Evolutionary conservation across 2,113 vertebrate species (phyloP).

Genomic region (Protobothrops mucrosquamatus): DNA sequence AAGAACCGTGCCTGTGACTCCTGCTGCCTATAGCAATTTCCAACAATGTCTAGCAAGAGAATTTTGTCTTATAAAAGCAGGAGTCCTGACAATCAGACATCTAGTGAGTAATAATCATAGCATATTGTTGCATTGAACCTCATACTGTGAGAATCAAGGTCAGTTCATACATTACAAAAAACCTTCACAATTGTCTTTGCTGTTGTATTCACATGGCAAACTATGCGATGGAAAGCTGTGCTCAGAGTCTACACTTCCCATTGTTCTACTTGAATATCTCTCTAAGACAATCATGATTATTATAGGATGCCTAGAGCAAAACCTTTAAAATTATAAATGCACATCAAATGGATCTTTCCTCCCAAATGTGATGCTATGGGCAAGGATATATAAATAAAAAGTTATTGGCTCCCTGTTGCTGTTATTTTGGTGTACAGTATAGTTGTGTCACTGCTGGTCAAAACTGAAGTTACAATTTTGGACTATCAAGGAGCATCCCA

Average conservation of each 20-base stretch:
- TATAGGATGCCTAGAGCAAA: neutral
- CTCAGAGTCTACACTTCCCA: neutral
- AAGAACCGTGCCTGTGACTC: neutral
- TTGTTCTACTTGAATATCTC: neutral
- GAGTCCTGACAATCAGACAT: constrained; percentile 9
- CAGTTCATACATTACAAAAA: constrained; percentile 4
- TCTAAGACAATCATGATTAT: neutral
- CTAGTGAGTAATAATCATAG: neutral
- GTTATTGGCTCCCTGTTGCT: neutral
- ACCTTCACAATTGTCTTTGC: neutral
- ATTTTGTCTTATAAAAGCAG: constrained; percentile 4
- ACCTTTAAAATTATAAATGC: neutral
- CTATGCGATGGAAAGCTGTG: neutral
- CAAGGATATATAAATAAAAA: neutral
- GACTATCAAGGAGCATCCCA: neutral
- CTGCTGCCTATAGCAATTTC: neutral
- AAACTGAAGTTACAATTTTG: neutral
- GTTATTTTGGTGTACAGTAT: neutral
- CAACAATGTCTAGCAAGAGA: constrained; percentile 8
- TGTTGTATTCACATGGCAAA: neutral
- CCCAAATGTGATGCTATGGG: neutral
- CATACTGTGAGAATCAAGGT: constrained; percentile 4
- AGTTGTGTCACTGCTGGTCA: neutral
- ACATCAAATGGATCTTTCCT: neutral
- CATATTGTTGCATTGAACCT: constrained; percentile 4